Evolutionary conservation across 2,113 vertebrate species (phyloP).

Genomic region (Macaca mulatta): DNA sequence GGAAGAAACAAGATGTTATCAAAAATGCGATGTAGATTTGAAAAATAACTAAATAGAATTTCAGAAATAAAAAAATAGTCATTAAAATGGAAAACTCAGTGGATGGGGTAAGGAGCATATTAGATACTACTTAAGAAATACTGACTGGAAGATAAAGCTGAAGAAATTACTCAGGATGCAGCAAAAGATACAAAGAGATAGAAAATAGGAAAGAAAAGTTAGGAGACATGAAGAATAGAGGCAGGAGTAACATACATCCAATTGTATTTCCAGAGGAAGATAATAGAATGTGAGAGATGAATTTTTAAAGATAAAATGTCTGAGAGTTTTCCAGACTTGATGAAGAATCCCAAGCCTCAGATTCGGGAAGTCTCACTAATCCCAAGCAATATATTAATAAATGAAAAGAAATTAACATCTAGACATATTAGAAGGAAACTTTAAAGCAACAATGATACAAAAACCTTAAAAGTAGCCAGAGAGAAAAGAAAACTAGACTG

Average conservation of each 20-base stretch:
- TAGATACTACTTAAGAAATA: background rate
- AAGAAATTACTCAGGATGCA: slow-evolving; percentile 30
- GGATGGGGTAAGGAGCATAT: background rate
- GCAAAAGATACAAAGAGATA: background rate
- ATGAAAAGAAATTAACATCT: slow-evolving; percentile 23
- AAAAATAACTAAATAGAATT: slow-evolving; percentile 36
- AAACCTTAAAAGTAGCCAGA: background rate
- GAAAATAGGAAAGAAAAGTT: slow-evolving; percentile 27
- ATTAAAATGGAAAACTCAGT: background rate
- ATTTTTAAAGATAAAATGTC: slow-evolving; percentile 21
- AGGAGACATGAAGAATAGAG: background rate
- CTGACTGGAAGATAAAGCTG: background rate
- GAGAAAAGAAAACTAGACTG: slow-evolving; percentile 32
- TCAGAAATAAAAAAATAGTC: slow-evolving; percentile 23
- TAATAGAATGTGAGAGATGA: background rate
- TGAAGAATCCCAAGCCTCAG: slow-evolving; percentile 36
- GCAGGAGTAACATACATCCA: background rate
- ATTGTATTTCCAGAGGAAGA: slow-evolving; percentile 9
- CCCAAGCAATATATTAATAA: background rate
- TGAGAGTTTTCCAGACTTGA: slow-evolving; percentile 29
- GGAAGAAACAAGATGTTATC: background rate
- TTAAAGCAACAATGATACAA: background rate
- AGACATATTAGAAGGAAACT: background rate
- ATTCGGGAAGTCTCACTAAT: background rate
- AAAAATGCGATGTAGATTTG: slow-evolving; percentile 13